A percentile compares a stretch with the other conserved stretches of the same genome.
phyloP scores from a whole-genome alignment of 2,797 vertebrate genomes.

The Erethizon dorsatum region DNA sequence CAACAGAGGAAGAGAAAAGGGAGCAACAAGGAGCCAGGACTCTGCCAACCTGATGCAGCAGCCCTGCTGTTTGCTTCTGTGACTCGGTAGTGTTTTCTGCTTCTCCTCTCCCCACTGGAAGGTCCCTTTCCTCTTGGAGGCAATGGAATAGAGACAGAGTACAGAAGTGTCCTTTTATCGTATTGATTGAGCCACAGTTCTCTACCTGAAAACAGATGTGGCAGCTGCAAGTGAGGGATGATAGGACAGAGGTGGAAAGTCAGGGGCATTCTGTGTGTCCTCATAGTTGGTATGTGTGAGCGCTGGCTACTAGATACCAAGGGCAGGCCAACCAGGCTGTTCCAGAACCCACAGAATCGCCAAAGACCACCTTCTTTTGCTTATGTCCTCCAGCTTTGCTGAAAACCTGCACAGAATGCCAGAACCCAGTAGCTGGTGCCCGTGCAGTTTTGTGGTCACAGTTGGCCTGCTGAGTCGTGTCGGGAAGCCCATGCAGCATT shows the following conservation, averaged over 20 bases:
- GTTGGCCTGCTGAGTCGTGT: neutral
- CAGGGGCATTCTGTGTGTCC: fast-evolving
- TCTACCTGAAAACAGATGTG: neutral
- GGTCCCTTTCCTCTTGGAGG: neutral
- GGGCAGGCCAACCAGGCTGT: neutral
- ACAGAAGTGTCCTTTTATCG: neutral
- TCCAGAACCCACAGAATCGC: neutral
- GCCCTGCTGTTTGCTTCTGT: neutral
- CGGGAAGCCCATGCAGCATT: neutral
- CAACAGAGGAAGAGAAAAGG: neutral
- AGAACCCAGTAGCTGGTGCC: neutral
- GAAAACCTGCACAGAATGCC: neutral
- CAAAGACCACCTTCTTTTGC: neutral
- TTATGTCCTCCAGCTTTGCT: neutral
- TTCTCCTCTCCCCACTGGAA: neutral
- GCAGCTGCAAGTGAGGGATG: neutral
- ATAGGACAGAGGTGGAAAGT: too few relatives aligned
- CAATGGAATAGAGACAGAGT: neutral
- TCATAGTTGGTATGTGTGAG: neutral
- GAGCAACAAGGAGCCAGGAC: neutral
- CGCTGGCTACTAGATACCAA: fast-evolving
- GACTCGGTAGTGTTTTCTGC: fast-evolving
- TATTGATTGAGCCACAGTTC: neutral
- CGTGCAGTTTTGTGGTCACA: neutral
- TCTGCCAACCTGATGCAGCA: fast-evolving